Conservation (phyloP, 2,888 invertebrate species). For the Dryadula phaetusa region DNA sequence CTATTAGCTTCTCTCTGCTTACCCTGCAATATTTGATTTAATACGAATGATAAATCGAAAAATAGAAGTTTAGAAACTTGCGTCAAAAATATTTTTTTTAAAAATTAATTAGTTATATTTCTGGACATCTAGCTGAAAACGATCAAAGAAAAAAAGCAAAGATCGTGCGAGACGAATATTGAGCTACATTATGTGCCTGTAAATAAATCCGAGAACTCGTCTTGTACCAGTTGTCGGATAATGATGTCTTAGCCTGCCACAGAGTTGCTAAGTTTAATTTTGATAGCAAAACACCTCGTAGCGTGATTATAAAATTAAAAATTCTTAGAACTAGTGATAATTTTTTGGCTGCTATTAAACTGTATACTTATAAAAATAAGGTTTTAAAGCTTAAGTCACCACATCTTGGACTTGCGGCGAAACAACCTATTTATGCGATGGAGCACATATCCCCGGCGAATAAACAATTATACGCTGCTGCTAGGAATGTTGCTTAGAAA, state of each 20-base stretch:
- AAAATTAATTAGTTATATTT: neutral
- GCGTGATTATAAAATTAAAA: neutral
- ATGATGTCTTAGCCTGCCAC: neutral
- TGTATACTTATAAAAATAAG: neutral
- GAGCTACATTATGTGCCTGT: neutral
- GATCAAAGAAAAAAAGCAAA: constrained; percentile 6
- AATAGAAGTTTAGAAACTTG: no score
- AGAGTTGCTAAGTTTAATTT: constrained; percentile 5
- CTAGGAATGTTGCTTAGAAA: neutral
- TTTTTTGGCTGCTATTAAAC: neutral
- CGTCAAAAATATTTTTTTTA: neutral
- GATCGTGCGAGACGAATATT: neutral
- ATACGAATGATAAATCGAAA: no score
- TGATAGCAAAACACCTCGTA: neutral
- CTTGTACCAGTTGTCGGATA: neutral
- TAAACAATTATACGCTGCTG: neutral
- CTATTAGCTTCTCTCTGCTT: no score
- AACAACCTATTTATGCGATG: constrained; percentile 5
- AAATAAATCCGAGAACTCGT: neutral
- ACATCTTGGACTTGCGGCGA: neutral
- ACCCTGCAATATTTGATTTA: no score
- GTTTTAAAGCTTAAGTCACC: neutral
- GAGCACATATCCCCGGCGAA: neutral
- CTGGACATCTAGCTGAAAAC: neutral
- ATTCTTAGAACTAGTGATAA: no score